phyloP scores from a whole-genome alignment of 2,113 vertebrate species.

The Tychaedon coryphoeus region DNA sequence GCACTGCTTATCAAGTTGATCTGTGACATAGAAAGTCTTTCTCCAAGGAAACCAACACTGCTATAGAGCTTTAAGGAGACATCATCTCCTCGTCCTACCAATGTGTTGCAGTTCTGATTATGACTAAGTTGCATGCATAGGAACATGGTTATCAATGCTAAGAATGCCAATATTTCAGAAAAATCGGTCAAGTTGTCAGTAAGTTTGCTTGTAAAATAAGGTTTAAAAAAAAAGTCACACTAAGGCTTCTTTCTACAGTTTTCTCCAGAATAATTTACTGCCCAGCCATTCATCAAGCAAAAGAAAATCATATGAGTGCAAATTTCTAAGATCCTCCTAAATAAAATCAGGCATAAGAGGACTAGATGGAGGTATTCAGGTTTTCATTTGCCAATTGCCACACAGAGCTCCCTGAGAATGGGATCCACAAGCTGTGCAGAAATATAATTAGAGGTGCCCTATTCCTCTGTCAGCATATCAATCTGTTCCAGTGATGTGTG shows the following conservation, averaged over 20 bases:
- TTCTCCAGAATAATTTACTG: not conserved
- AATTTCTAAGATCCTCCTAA: not conserved
- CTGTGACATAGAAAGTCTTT: not conserved
- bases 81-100: not conserved
- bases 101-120: not conserved
- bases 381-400: not conserved
- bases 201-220: not conserved
- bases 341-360: not conserved
- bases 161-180: not conserved
- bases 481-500: fast-evolving
- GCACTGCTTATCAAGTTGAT: not conserved
- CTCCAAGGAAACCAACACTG: not conserved
- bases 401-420: not conserved
- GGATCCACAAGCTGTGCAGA: not conserved
- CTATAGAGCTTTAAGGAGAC: not conserved
- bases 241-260: not conserved
- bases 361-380: not conserved
- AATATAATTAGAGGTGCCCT: not conserved
- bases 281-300: not conserved
- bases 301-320: not conserved
- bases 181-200: not conserved
- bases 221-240: not conserved
- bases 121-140: not conserved
- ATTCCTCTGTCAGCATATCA: not conserved
- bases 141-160: not conserved